Percentiles rank a stretch among this genome's conserved stretches.
These are phyloP conservation scores for Rhopalosiphum maidis DNA, from an alignment of 1,140 invertebrate genomes.

Conservation along the genomic window DNA sequence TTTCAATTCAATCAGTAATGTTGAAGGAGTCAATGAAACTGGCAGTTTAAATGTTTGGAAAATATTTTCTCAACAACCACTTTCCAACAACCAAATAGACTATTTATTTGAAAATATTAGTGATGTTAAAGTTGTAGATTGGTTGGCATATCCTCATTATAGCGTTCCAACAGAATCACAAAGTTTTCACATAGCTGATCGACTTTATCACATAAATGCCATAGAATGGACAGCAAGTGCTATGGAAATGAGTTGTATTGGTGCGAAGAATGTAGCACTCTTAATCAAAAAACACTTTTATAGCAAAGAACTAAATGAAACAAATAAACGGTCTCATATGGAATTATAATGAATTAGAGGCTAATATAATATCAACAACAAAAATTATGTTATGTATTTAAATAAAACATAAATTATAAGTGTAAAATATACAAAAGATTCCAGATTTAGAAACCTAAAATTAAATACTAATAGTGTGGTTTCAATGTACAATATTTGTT, in stretches of 20 bases:
- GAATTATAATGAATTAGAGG: conserved; percentile 30
- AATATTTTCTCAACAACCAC: conserved; percentile 67
- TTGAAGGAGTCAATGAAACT: conserved; percentile 62
- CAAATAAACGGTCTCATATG: background rate
- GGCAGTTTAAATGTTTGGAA: conserved; percentile 66
- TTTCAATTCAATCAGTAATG: conserved; percentile 64
- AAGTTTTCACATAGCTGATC: conserved; percentile 68
- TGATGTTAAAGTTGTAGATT: conserved; percentile 64
- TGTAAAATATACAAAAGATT: conserved; percentile 44
- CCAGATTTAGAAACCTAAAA: conserved; percentile 36
- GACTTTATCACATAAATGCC: conserved; percentile 72
- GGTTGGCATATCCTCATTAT: conserved; percentile 74
- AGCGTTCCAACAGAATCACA: conserved; percentile 62
- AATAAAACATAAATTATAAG: conserved; percentile 43
- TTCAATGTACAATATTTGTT: conserved; percentile 44
- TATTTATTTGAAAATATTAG: conserved; percentile 66
- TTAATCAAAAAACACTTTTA: conserved; percentile 57
- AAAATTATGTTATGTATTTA: conserved; percentile 39
- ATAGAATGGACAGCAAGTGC: conserved; percentile 75
- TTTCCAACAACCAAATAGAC: conserved; percentile 65
- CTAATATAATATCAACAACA: conserved; percentile 28
- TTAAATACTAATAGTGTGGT: conserved; percentile 47
- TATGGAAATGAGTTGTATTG: conserved; percentile 76
- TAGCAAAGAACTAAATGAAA: background rate
- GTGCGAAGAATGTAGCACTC: conserved; percentile 72